Evolutionary conservation across 1,140 invertebrate species (phyloP).

Genomic region (Caenorhabditis elegans): DNA sequence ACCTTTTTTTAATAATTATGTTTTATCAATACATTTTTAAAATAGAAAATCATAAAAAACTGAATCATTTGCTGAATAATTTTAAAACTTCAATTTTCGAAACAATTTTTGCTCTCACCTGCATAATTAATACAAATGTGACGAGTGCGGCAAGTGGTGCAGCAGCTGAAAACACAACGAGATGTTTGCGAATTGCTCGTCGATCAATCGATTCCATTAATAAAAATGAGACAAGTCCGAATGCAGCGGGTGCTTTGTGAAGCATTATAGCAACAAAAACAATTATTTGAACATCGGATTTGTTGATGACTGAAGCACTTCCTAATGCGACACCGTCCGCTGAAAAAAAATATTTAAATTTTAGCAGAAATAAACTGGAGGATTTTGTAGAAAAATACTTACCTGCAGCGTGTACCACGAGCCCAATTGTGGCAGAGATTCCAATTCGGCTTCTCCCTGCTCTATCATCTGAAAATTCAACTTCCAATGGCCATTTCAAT

Average conservation of each 20-base stretch:
- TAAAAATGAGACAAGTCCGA: constrained; percentile 93
- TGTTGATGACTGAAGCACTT: constrained; percentile 88
- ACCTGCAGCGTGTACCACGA: constrained; percentile 93
- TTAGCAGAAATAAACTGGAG: too few relatives aligned
- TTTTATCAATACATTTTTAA: too few relatives aligned
- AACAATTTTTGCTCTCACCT: constrained; percentile 41
- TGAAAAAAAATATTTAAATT: constrained; percentile 65
- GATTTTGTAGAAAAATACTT: constrained; percentile 33
- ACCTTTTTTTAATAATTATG: too few relatives aligned
- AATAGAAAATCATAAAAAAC: too few relatives aligned
- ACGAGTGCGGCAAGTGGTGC: constrained; percentile 85
- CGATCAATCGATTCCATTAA: constrained; percentile 90
- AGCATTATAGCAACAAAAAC: constrained; percentile 94
- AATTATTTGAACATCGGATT: constrained; percentile 93
- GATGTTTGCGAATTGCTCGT: constrained; percentile 81
- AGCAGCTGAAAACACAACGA: constrained; percentile 88
- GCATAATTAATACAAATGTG: constrained; percentile 76
- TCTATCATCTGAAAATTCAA: constrained; percentile 69
- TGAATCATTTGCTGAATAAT: too few relatives aligned
- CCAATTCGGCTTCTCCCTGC: constrained; percentile 71
- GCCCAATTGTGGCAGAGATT: constrained; percentile 87
- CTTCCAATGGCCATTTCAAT: background rate
- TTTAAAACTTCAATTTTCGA: too few relatives aligned
- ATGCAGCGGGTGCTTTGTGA: constrained; percentile 96
- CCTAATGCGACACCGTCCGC: constrained; percentile 95